Base-by-base conservation (phyloP, 1,140 invertebrate genomes). In the Diorhabda carinulata region DNA sequence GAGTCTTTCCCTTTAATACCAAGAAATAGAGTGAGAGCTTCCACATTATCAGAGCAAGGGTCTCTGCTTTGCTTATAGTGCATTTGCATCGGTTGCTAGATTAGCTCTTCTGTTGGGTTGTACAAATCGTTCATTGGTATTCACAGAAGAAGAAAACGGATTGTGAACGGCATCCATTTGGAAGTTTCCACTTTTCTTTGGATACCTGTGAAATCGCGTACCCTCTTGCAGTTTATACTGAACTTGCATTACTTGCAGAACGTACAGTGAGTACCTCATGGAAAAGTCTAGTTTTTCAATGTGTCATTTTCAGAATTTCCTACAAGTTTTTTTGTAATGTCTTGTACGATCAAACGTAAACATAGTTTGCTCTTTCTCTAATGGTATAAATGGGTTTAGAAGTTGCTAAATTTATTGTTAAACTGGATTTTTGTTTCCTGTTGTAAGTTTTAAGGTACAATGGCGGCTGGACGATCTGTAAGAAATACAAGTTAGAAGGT, bases 1-100 rank as follows among this genome's bases (percentile, higher is more conserved):
- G 67, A 66, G 69, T 79, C 77, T 78, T 78, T 77, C 79, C 79
- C 77, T 78, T 81, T 78, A 77, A 80, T 79, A 79, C 78, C 79
- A 78, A 63, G 71, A 52, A 52, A 76, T 78, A 77, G 76, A 78
- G 75, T 78, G 76, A 79, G 78, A 81, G 77, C 77, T 80, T 79
- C 78, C 78, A 80, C 68, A 75, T 68, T 74, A 52, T 43, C 72
- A 76, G 73, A 78, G 78, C 77, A 71, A 72, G 71, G 77, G 77
- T 79, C 78, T 79, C 77, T 79, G 77, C 74, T 81, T 78, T 76
- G 76, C 78, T 77, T 78, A 62, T 72, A 71, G 72, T 72, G 72
- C 70, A 72, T 71, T 73, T 69, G 76, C 72, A 75, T 74, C 63
- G 61, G 74, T 77, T 77, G 75, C 74, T 78, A 73, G 71, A 70